These are phyloP conservation scores for Falco rusticolus DNA, from an alignment of 2,797 vertebrate genomes.

Conservation along the genomic window DNA sequence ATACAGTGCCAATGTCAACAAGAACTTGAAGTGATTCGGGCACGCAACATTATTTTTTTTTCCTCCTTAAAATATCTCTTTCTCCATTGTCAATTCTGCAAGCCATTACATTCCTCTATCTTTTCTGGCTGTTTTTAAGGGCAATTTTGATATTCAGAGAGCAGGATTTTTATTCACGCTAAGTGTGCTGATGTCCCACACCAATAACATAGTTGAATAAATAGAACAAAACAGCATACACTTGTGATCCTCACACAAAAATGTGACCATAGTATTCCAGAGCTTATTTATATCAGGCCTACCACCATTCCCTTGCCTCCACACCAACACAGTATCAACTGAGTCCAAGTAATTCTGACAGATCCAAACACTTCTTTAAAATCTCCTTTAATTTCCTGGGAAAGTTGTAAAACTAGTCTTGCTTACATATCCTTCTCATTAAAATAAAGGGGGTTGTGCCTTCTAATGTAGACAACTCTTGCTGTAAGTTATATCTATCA, in stretches of 20 bases:
- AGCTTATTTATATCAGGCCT: background rate
- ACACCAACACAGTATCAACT: background rate
- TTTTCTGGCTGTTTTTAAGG: background rate
- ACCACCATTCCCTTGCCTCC: background rate
- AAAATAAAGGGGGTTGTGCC: background rate
- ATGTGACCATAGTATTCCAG: background rate
- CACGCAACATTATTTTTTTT: background rate
- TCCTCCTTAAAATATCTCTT: background rate
- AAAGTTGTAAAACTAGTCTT: background rate
- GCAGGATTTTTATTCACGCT: background rate
- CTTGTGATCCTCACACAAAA: background rate
- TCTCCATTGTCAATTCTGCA: background rate
- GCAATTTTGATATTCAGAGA: background rate
- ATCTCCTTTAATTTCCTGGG: background rate
- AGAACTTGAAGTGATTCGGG: slow-evolving; percentile 1
- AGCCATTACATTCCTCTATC: background rate
- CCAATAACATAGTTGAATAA: background rate
- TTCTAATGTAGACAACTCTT: background rate
- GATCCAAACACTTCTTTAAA: background rate
- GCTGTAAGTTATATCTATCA: background rate
- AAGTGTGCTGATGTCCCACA: background rate
- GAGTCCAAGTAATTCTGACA: background rate
- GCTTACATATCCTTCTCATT: background rate
- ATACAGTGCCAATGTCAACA: slow-evolving; percentile 21
- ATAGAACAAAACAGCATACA: background rate